These are phyloP conservation scores for Tautogolabrus adspersus DNA, from an alignment of 2,113 vertebrate species.

Conservation along the genomic window DNA sequence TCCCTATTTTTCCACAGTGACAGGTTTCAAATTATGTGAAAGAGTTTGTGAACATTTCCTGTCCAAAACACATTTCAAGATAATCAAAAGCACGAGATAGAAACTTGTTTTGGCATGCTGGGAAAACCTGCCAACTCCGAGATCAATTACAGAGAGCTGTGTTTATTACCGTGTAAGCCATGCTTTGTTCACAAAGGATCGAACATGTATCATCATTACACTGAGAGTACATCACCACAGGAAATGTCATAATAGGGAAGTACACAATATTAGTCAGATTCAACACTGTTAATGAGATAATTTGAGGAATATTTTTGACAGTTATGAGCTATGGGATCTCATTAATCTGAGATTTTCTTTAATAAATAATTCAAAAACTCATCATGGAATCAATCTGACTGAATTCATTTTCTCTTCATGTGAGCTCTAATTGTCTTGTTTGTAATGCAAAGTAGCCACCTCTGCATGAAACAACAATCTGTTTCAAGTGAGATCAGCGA, in stretches of 20 bases:
- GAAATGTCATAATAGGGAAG: neutral
- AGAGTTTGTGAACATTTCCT: slow-evolving; percentile 1
- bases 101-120: neutral
- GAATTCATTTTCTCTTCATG: neutral
- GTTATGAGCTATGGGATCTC: neutral
- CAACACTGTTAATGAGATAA: neutral
- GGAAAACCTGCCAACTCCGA: neutral
- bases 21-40: slow-evolving; percentile 17
- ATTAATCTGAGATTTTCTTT: neutral
- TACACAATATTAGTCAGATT: neutral
- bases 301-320: neutral
- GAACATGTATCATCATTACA: neutral
- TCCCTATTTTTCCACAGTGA: neutral
- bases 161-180: neutral
- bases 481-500: neutral
- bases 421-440: neutral
- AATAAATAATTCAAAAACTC: slow-evolving; percentile 7
- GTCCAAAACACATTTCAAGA: slow-evolving; percentile 7
- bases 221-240: neutral
- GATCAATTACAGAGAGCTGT: neutral
- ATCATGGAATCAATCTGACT: neutral
- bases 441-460: neutral
- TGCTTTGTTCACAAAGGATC: neutral
- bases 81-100: slow-evolving; percentile 7
- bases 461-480: neutral